Base-by-base conservation (phyloP, 2,113 vertebrate species). In the Xiphias gladius region DNA sequence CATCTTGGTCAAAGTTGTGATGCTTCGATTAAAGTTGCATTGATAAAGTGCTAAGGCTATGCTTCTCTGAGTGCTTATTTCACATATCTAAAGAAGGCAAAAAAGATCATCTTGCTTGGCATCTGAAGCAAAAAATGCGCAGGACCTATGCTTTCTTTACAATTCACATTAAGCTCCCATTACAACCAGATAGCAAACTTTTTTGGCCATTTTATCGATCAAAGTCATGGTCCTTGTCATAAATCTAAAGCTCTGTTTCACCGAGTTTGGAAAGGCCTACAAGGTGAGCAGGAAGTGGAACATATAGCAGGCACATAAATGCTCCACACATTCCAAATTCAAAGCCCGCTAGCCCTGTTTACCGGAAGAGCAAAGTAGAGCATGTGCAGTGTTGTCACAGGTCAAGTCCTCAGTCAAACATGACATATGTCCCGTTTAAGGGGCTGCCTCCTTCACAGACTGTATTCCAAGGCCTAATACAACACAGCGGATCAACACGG, bases 41-140 rank as follows among this genome's bases (percentile, higher is more conserved):
- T 48, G 76, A 88, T 91, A 94, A 92, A 90, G 88, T 93, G 88
- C 90, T 90, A 85, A 77, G 19, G 59, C 71, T 90, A 73, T 26
- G 55, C 46, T 79, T 90, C 39, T 65, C 66, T 48, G 28, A 73
- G 63, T 72, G 22, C 32, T 90, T 65, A 37, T 65, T 78, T 76
- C 20, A 75, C 30, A 30, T 30, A 3, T 54, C 83, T 91, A 86
- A 76, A 58, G 54, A 94, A 95, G 91, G 93, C 90, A 83, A 79
- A 63, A 69, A 73, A 19, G 4, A 71, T 30, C 19, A 75, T 76
- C 59, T 80, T 79, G 19, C 90, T 91, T 93, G 92, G 92, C 94
- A 92, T 88, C 72, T 82, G 80, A 89, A 92, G 89, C 87, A 86
- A 54, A 83, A 50, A 81, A 55, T 5, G 19, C 7, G 76, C 58